Evolutionary conservation across 2,888 invertebrate species (phyloP).

Genomic region (Eupithecia centaureata): DNA sequence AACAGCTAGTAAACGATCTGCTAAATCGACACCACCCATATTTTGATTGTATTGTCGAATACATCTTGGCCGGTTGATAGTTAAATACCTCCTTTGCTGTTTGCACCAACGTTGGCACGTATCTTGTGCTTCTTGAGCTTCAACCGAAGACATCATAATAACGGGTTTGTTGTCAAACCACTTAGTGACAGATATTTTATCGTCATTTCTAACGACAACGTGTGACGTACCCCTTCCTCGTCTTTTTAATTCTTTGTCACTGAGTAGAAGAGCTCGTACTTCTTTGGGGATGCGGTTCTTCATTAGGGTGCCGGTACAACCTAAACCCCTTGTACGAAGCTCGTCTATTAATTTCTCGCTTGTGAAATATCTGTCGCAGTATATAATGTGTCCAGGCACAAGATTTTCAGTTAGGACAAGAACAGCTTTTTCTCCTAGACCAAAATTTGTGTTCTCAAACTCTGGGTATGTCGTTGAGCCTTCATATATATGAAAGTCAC

Average conservation of each 20-base stretch:
- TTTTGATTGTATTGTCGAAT: neutral
- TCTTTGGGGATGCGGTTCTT: slow-evolving; percentile 3
- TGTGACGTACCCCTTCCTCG: neutral
- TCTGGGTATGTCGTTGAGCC: no score
- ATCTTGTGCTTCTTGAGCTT: neutral
- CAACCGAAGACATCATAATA: neutral
- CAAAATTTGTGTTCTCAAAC: neutral
- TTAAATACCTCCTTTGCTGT: neutral
- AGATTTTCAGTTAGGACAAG: neutral
- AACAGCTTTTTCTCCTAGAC: neutral
- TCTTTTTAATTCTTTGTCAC: slow-evolving; percentile 3
- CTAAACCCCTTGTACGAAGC: neutral
- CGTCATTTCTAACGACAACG: neutral
- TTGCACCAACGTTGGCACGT: neutral
- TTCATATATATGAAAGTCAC: no score
- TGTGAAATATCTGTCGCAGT: slow-evolving; percentile 1
- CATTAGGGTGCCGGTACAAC: slow-evolving; percentile 5
- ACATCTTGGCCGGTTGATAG: neutral
- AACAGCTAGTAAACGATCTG: neutral
- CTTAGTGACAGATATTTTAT: neutral
- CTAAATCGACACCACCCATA: neutral
- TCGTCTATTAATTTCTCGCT: slow-evolving; percentile 1
- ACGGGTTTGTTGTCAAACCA: neutral
- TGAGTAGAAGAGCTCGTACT: neutral
- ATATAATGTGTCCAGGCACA: neutral